phyloP scores from a whole-genome alignment of 2,888 invertebrate species.

The Heteropelma amictum region DNA sequence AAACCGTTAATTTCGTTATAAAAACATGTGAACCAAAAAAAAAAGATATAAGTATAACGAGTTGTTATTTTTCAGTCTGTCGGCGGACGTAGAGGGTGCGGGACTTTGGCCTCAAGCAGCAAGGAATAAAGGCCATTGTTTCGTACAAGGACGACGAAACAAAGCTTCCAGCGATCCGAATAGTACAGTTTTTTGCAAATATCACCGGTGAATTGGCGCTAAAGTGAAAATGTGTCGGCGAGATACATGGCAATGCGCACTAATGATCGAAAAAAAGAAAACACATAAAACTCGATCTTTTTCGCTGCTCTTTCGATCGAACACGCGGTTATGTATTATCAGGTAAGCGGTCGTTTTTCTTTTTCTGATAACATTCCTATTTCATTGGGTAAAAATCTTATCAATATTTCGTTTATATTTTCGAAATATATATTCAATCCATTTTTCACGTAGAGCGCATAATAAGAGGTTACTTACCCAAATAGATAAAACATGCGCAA shows the following conservation, averaged over 20 bases:
- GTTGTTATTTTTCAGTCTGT: no score
- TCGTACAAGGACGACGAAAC: conserved; percentile 21
- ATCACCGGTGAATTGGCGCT: conserved; percentile 4
- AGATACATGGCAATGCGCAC: background rate
- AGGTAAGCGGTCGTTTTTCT: conserved; percentile 20
- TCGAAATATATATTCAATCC: no score
- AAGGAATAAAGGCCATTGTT: conserved; percentile 24
- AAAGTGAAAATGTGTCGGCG: background rate
- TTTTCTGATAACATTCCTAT: background rate
- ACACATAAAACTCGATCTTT: conserved; percentile 25
- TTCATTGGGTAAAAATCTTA: background rate
- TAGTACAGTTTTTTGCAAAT: conserved; percentile 27
- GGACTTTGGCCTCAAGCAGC: conserved; percentile 29
- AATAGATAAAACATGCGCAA: no score
- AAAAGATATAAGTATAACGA: no score
- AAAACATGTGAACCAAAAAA: no score
- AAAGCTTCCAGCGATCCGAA: conserved; percentile 18
- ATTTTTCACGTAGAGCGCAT: no score
- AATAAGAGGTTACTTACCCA: no score
- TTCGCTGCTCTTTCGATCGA: conserved; percentile 42
- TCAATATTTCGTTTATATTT: background rate
- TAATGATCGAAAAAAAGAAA: conserved; percentile 10
- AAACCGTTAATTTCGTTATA: no score
- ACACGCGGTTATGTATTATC: conserved; percentile 33
- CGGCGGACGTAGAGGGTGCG: no score